phyloP scores from a whole-genome alignment of 2,113 vertebrate species.

The Coregonus clupeaformis region DNA sequence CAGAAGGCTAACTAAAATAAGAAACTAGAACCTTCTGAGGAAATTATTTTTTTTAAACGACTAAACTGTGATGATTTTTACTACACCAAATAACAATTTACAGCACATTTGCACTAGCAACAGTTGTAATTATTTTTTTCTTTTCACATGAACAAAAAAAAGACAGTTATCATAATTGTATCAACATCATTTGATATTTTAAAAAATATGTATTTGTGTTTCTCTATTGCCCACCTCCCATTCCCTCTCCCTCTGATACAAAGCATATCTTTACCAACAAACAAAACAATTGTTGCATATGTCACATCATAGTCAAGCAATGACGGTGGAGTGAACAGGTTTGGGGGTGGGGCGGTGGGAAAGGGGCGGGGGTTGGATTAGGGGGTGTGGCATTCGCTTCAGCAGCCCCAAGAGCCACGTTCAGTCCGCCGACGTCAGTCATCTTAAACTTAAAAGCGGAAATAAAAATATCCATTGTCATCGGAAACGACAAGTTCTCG shows the following conservation, averaged over 20 bases:
- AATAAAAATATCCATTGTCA: neutral
- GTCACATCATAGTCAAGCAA: conserved; percentile 51
- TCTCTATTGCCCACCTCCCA: conserved; percentile 24
- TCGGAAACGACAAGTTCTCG: neutral
- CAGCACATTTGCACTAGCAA: conserved; percentile 88
- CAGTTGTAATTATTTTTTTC: conserved; percentile 71
- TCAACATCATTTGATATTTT: conserved; percentile 61
- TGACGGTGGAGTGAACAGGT: conserved; percentile 19
- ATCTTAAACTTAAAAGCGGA: neutral
- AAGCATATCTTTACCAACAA: conserved; percentile 53
- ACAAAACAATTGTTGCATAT: conserved; percentile 55
- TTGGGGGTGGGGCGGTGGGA: conserved; percentile 10
- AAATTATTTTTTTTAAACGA: conserved; percentile 74
- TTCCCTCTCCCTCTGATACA: conserved; percentile 39
- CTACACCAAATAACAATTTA: conserved; percentile 88
- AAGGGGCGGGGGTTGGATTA: neutral
- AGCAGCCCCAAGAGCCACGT: neutral
- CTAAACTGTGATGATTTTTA: conserved; percentile 78
- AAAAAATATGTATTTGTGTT: conserved; percentile 62
- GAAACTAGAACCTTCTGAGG: conserved; percentile 72
- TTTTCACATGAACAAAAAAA: conserved; percentile 62
- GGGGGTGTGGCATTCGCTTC: conserved; percentile 24
- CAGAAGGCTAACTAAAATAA: conserved; percentile 78
- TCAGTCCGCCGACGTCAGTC: neutral
- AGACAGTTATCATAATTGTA: conserved; percentile 72